A percentile compares a stretch with the other conserved stretches of the same genome.
These are phyloP conservation scores for Bombus superbus DNA, from an alignment of 1,140 invertebrate genomes.

Conservation along the genomic window DNA sequence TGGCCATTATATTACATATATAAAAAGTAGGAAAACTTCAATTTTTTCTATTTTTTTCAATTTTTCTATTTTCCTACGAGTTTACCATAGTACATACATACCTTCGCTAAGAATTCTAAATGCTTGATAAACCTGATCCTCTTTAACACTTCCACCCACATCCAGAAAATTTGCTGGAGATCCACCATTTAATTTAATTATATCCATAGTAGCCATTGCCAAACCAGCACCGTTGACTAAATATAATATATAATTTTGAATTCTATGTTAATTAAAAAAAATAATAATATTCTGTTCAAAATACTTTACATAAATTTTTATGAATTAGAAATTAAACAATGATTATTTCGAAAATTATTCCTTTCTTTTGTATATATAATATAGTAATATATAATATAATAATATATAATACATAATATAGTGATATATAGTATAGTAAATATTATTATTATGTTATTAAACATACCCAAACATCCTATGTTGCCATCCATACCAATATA, in stretches of 20 bases:
- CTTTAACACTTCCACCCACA: slow-evolving; percentile 90
- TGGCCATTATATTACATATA: background rate
- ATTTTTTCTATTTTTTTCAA: background rate
- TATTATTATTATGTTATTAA: background rate
- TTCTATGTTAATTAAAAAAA: slow-evolving; percentile 1
- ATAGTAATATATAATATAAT: background rate
- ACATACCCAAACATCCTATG: slow-evolving; percentile 92
- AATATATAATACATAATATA: background rate
- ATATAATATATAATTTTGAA: slow-evolving; percentile 45
- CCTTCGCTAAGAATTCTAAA: slow-evolving; percentile 87
- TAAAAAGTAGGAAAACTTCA: slow-evolving; percentile 10
- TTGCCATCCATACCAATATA: slow-evolving; percentile 99
- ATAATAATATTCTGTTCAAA: slow-evolving; percentile 23
- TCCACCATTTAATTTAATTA: slow-evolving; percentile 90
- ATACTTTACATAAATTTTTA: background rate
- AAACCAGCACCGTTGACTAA: slow-evolving; percentile 91
- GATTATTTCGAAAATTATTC: slow-evolving; percentile 73
- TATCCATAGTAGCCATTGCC: slow-evolving; percentile 93
- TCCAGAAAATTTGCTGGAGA: slow-evolving; percentile 92
- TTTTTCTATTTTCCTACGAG: background rate
- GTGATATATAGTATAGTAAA: background rate
- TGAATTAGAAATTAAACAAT: slow-evolving; percentile 3
- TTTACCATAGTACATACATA: slow-evolving; percentile 53
- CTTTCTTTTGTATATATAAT: slow-evolving; percentile 25
- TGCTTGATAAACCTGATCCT: slow-evolving; percentile 89